Conservation (phyloP, 2,113 vertebrate genomes). For the Balaeniceps rex region DNA sequence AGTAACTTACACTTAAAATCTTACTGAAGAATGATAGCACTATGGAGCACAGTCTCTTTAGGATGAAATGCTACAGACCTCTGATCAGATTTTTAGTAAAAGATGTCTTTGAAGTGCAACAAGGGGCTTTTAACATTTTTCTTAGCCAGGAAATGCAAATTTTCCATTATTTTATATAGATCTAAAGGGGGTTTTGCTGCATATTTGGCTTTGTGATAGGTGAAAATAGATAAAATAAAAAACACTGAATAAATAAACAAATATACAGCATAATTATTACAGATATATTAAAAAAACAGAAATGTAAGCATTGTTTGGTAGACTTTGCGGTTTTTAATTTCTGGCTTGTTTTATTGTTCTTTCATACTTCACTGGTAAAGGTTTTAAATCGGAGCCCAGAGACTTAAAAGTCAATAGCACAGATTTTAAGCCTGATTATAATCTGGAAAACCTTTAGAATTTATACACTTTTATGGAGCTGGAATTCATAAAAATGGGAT, state of each 20-base stretch:
- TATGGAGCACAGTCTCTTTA: neutral
- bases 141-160: neutral
- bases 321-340: neutral
- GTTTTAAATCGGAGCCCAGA: neutral
- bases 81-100: neutral
- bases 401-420: neutral
- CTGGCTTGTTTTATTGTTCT: neutral
- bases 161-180: neutral
- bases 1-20: neutral
- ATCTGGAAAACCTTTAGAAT: neutral
- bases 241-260: neutral
- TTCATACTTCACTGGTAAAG: neutral
- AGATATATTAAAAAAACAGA: neutral
- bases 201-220: neutral
- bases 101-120: neutral
- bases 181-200: accelerated
- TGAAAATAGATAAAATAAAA: neutral
- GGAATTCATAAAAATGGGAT: neutral
- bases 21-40: neutral
- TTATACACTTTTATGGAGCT: neutral
- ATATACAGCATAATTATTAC: neutral
- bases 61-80: neutral
- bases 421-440: neutral
- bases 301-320: neutral
- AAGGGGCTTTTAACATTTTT: neutral